Base-by-base conservation (phyloP, 1,140 invertebrate species). In the Drosophila murphyi region DNA sequence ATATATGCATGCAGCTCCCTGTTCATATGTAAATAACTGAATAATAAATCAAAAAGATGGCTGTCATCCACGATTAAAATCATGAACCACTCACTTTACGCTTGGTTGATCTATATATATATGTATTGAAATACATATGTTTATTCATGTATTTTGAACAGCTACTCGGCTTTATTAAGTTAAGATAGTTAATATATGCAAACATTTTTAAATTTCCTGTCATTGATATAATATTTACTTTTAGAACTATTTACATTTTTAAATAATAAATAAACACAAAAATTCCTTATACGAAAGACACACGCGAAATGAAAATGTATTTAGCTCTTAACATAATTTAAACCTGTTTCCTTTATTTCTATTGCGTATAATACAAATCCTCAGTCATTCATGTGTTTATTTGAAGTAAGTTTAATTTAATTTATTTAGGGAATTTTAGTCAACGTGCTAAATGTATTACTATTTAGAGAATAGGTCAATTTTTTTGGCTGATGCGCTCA, bases 341-440 rank as follows among this genome's bases (percentile, higher is more conserved):
- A 59, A 67, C 70, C 37, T 57, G 62, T 65, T 51, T 72, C 52
- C 69, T 35, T 52, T 35, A 45, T 45, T n/a, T 60, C n/a, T 47
- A 34, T 60, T 28, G 31, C 8, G 5, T 1, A 34, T 45, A 6
- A 39, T 20, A 20, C 20, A 55, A 39, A 39, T 29, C 3, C 35
- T 10, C 34, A 39, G 50, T 5, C 6, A 68, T 51, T 41, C 48
- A 31, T 28, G 29, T 59, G 50, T 43, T 52, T 52, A 72, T 57
- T 20, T 57, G 55, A 64, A 45, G 35, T 65, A 4, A 55, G 10
- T 5, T 32, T 37, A 35, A 47, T 50, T 37, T 45, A 28, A 64
- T 62, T 48, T 31, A 50, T 48, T 31, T 41, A 7, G 34, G 37
- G 7, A 10, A 20, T 47, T 20, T 59, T 10, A 43, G n/a, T 39